Percentiles rank a stretch among this genome's conserved stretches.
phyloP scores from a whole-genome alignment of 2,888 invertebrate genomes.

The Danaus chrysippus region DNA sequence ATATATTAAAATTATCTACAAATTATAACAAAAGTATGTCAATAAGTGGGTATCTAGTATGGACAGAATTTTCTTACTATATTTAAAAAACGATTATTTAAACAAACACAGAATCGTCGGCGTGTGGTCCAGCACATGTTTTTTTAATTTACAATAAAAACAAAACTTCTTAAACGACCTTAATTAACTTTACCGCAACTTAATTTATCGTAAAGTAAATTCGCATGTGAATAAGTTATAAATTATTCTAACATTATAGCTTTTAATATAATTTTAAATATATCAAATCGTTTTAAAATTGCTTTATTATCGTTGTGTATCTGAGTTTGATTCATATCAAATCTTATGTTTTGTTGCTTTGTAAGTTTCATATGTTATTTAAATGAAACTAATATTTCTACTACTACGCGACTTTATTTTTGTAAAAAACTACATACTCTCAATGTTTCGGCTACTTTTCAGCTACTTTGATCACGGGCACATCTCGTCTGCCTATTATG shows the following conservation, averaged over 20 bases:
- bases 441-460: no score
- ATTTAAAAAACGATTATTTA: slow-evolving; percentile 17
- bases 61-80: no score
- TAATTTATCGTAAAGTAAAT: slow-evolving; percentile 37
- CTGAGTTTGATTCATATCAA: neutral
- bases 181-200: slow-evolving; percentile 30
- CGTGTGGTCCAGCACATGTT: slow-evolving; percentile 41
- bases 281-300: slow-evolving; percentile 1
- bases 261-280: slow-evolving; percentile 20
- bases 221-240: slow-evolving; percentile 27
- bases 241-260: slow-evolving; percentile 26
- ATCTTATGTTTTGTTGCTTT: no score
- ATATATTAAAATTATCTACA: no score
- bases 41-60: no score
- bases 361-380: no score
- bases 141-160: slow-evolving; percentile 21
- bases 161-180: slow-evolving; percentile 13
- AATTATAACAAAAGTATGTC: no score
- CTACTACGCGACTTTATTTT: no score
- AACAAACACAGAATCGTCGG: slow-evolving; percentile 24
- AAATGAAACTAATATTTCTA: no score
- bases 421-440: no score
- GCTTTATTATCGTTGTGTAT: neutral
- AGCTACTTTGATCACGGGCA: no score
- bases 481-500: no score